Percentiles rank a stretch among this genome's conserved stretches.
phyloP scores from a whole-genome alignment of 2,888 invertebrate genomes.

The Phaedon cochleariae region DNA sequence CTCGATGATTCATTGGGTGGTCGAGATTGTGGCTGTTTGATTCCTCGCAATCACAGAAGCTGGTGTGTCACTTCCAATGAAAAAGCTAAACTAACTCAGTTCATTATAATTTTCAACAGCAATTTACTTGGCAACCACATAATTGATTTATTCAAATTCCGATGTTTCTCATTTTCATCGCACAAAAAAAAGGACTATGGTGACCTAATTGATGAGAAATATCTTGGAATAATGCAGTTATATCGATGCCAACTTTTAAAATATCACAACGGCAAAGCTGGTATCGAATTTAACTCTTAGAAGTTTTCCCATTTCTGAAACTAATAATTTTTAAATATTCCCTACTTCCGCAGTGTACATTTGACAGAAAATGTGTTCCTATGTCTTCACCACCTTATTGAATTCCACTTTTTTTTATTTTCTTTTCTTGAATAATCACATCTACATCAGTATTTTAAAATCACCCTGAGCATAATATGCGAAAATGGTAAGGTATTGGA shows the following conservation, averaged over 20 bases:
- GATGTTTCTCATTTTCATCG: not conserved
- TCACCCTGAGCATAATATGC: too few species aligned
- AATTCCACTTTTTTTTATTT: too few species aligned
- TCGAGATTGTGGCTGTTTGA: not conserved
- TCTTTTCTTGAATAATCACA: too few species aligned
- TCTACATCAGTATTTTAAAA: too few species aligned
- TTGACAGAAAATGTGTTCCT: not conserved
- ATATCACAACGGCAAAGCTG: not conserved
- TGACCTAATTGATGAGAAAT: not conserved
- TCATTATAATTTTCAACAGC: not conserved
- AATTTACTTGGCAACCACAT: not conserved
- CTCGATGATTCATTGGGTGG: not conserved
- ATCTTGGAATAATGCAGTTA: not conserved
- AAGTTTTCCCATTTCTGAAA: slow-evolving; percentile 1
- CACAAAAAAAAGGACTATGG: not conserved
- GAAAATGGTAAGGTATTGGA: too few species aligned
- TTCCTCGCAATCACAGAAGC: not conserved
- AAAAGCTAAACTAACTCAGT: not conserved
- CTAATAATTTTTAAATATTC: not conserved
- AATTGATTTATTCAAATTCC: not conserved
- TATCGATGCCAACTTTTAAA: not conserved
- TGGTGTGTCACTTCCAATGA: not conserved
- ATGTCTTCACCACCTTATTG: too few species aligned
- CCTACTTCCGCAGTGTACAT: not conserved
- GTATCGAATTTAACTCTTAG: not conserved